phyloP scores from a whole-genome alignment of 2,113 vertebrate genomes.

The Pao palembangensis region DNA sequence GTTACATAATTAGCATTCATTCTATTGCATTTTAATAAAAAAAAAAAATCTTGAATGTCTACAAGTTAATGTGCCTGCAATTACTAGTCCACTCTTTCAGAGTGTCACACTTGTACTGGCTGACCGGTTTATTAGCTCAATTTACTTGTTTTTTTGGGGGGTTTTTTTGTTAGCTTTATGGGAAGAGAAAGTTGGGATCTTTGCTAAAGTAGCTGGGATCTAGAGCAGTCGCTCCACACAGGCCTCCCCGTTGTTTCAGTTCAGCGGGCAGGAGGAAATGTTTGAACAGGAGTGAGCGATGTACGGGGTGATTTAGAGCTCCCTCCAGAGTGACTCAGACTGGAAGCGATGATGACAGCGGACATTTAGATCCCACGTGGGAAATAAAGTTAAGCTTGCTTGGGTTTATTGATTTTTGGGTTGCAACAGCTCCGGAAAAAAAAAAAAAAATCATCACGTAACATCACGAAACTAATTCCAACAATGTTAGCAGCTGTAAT shows the following conservation, averaged over 20 bases:
- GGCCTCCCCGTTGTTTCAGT: conserved; percentile 55
- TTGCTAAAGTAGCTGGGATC: conserved; percentile 4
- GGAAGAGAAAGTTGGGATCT: conserved; percentile 22
- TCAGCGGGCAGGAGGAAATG: conserved; percentile 47
- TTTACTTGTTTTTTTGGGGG: background rate
- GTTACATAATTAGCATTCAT: background rate
- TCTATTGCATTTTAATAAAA: too few relatives aligned
- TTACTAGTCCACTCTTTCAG: background rate
- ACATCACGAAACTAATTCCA: too few relatives aligned
- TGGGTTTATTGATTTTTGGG: conserved; percentile 30
- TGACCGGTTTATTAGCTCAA: background rate
- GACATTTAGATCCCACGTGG: conserved; percentile 35
- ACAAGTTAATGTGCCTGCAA: background rate
- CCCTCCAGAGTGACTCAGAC: conserved; percentile 20
- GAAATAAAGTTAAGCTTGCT: conserved; percentile 34
- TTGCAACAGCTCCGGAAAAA: too few relatives aligned
- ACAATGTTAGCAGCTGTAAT: too few relatives aligned
- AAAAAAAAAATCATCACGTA: too few relatives aligned
- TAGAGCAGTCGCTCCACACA: conserved; percentile 56
- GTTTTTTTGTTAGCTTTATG: background rate
- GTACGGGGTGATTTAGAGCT: conserved; percentile 51
- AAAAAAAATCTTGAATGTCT: too few relatives aligned
- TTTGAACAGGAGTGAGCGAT: conserved; percentile 61
- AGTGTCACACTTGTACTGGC: background rate
- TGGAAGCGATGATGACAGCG: conserved; percentile 38